These are phyloP conservation scores for Sarotherodon lohbergeri DNA, from an alignment of 2,113 vertebrate species.

Conservation along the genomic window DNA sequence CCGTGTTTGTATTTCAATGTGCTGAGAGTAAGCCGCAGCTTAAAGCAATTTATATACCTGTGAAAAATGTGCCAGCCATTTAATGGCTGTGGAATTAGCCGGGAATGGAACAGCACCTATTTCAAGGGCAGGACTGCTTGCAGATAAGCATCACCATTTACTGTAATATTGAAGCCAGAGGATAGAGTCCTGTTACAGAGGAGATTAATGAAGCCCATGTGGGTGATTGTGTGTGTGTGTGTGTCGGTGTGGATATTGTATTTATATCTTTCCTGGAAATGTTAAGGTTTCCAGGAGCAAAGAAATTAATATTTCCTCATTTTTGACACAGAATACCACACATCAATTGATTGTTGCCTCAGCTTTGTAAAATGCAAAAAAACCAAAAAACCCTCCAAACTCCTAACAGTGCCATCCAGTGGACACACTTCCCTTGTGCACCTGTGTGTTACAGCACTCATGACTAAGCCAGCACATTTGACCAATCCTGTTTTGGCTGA, in stretches of 20 bases:
- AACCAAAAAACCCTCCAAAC: not conserved
- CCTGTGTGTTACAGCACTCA: not conserved
- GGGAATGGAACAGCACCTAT: conserved; percentile 63
- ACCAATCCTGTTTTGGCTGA: not conserved
- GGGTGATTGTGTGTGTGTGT: conserved; percentile 13
- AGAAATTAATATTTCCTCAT: conserved; percentile 65
- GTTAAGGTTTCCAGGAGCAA: conserved; percentile 58
- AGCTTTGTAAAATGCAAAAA: not conserved
- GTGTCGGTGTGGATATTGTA: conserved; percentile 57
- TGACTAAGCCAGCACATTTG: not conserved
- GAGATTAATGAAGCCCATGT: conserved; percentile 66
- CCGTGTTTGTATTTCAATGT: conserved; percentile 66
- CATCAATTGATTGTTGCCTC: conserved; percentile 47
- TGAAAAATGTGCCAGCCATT: conserved; percentile 62
- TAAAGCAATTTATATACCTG: conserved; percentile 69
- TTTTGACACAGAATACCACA: conserved; percentile 61
- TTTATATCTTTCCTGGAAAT: conserved; percentile 68
- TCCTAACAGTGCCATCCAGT: conserved; percentile 64
- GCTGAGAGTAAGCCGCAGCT: conserved; percentile 59
- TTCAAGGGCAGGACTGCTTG: conserved; percentile 69
- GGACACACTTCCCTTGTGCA: conserved; percentile 29
- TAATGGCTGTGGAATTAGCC: conserved; percentile 69
- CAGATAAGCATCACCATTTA: conserved; percentile 72
- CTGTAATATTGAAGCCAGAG: conserved; percentile 70
- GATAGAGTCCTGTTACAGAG: conserved; percentile 69